Evolutionary conservation across 2,113 vertebrate species (phyloP).

Genomic region (Cheilinus undulatus): DNA sequence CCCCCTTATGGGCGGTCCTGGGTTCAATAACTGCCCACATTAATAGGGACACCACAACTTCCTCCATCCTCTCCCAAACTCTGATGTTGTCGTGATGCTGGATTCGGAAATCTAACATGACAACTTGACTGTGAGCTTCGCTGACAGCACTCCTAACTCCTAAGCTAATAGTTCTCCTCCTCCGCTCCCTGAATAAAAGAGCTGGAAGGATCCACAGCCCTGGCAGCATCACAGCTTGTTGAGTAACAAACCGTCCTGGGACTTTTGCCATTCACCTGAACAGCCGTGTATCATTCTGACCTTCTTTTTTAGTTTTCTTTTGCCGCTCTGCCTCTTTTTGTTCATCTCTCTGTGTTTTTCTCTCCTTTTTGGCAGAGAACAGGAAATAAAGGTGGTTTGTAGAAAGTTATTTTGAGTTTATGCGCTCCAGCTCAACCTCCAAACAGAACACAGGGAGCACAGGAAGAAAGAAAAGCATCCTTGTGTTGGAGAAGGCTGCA

Average conservation of each 20-base stretch:
- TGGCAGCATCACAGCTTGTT: slow-evolving; percentile 79
- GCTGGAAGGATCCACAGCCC: slow-evolving; percentile 62
- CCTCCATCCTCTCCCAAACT: neutral
- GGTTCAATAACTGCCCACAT: no score
- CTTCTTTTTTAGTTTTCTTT: slow-evolving; percentile 44
- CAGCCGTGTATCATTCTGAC: slow-evolving; percentile 51
- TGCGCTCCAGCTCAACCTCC: slow-evolving; percentile 27
- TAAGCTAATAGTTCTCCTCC: slow-evolving; percentile 35
- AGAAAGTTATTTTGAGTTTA: slow-evolving; percentile 59
- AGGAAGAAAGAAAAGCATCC: slow-evolving; percentile 10
- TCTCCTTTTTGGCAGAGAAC: slow-evolving; percentile 52
- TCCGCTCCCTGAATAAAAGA: slow-evolving; percentile 16
- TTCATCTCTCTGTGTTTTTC: slow-evolving; percentile 3
- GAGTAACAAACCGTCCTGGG: slow-evolving; percentile 79
- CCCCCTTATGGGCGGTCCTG: no score
- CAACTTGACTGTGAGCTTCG: slow-evolving; percentile 12
- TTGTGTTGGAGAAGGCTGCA: neutral
- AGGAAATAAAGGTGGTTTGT: slow-evolving; percentile 38
- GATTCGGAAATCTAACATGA: slow-evolving; percentile 9
- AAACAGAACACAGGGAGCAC: slow-evolving; percentile 10
- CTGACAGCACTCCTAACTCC: slow-evolving; percentile 36
- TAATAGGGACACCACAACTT: no score
- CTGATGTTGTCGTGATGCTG: slow-evolving; percentile 16
- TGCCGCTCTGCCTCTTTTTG: slow-evolving; percentile 16
- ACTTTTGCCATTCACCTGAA: slow-evolving; percentile 83